phyloP scores from a whole-genome alignment of 1,140 invertebrate genomes.

The Protaetia brevitarsis region DNA sequence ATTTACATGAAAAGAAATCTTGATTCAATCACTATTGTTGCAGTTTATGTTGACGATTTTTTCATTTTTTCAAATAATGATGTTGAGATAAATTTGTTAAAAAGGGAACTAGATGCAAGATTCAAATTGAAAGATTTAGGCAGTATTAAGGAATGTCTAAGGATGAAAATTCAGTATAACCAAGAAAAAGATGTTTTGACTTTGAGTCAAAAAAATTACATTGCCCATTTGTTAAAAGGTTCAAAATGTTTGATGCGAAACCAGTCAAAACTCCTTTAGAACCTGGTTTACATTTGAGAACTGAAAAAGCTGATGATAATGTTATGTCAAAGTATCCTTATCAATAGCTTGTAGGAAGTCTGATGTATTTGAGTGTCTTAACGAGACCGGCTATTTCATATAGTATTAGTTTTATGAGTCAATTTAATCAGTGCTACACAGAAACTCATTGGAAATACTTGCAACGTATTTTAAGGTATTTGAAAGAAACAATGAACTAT shows the following conservation, averaged over 20 bases:
- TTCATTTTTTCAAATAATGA: slow-evolving; percentile 41
- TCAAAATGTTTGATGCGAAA: slow-evolving; percentile 46
- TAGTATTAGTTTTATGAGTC: slow-evolving; percentile 18
- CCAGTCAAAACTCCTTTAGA: slow-evolving; percentile 42
- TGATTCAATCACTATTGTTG: slow-evolving; percentile 35
- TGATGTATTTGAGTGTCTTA: slow-evolving; percentile 48
- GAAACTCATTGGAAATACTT: slow-evolving; percentile 26
- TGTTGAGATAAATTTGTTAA: slow-evolving; percentile 32
- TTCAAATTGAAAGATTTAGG: slow-evolving; percentile 44
- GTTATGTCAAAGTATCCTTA: slow-evolving; percentile 26
- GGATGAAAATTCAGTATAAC: slow-evolving; percentile 41
- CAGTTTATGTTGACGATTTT: slow-evolving; percentile 47
- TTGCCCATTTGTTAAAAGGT: slow-evolving; percentile 43
- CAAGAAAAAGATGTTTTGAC: slow-evolving; percentile 33
- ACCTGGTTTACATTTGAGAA: slow-evolving; percentile 34
- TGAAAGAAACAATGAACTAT: slow-evolving; percentile 23
- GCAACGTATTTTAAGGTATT: slow-evolving; percentile 50
- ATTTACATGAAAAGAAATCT: slow-evolving; percentile 35
- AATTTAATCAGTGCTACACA: slow-evolving; percentile 20
- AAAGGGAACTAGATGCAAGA: slow-evolving; percentile 27
- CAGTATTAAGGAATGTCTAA: slow-evolving; percentile 38
- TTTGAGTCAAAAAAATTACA: slow-evolving; percentile 44
- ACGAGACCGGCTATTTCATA: slow-evolving; percentile 45
- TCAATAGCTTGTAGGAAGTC: slow-evolving; percentile 40
- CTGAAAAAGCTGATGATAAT: slow-evolving; percentile 22